A percentile compares a stretch with the other conserved stretches of the same genome.
Conservation (phyloP, 2,888 invertebrate genomes). For the Caenorhabditis sulstoni region DNA sequence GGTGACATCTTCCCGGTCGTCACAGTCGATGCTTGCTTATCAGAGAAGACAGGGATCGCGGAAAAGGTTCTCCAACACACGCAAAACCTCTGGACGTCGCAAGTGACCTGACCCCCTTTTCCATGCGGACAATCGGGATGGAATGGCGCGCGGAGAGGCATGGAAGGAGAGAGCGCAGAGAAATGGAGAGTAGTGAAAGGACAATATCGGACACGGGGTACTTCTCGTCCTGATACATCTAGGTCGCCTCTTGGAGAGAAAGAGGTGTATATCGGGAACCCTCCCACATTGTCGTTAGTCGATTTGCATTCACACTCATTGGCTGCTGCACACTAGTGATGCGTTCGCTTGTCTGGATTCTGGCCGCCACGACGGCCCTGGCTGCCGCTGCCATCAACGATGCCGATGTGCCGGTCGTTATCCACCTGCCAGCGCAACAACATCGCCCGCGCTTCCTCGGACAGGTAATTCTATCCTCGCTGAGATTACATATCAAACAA, state of each 20-base stretch:
- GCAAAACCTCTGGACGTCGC: constrained; percentile 49
- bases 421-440: constrained; percentile 63
- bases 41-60: constrained; percentile 21
- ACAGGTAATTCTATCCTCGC: constrained; percentile 41
- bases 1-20: constrained; percentile 38
- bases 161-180: constrained; percentile 37
- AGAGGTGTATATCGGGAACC: constrained; percentile 58
- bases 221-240: constrained; percentile 54
- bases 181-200: constrained; percentile 57
- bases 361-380: constrained; percentile 56
- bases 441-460: constrained; percentile 62
- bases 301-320: constrained; percentile 61
- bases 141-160: constrained; percentile 6
- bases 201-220: constrained; percentile 62
- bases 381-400: constrained; percentile 62
- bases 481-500: background rate
- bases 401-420: constrained; percentile 65
- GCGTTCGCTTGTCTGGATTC: constrained; percentile 56
- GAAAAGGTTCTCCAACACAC: constrained; percentile 16
- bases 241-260: constrained; percentile 36
- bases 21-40: constrained; percentile 45
- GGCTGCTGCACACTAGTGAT: constrained; percentile 53
- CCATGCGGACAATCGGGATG: constrained; percentile 27
- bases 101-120: constrained; percentile 50
- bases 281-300: constrained; percentile 60